phyloP scores from a whole-genome alignment of 2,113 vertebrate genomes.

The Puffinus mauretanicus region DNA sequence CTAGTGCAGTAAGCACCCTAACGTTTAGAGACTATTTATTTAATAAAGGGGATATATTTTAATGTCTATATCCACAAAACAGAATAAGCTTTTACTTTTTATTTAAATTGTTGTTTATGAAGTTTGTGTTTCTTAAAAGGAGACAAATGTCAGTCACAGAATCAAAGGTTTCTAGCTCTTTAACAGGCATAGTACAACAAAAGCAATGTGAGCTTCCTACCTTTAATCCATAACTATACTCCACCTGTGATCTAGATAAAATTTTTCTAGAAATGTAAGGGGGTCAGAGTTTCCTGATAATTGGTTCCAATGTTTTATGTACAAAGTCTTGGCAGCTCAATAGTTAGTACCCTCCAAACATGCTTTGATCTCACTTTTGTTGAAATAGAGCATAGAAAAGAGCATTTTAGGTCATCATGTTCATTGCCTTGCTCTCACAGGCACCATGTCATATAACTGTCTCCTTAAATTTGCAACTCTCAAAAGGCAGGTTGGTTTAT shows the following conservation, averaged over 20 bases:
- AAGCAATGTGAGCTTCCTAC: not conserved
- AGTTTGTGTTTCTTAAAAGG: not conserved
- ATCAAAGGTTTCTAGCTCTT: not conserved
- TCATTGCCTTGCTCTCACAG: not conserved
- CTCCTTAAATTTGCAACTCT: not conserved
- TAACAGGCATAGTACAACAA: not conserved
- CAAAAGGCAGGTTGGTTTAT: not conserved
- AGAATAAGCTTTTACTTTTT: not conserved
- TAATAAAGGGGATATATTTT: not conserved
- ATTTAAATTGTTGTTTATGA: not conserved
- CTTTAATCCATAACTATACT: not conserved
- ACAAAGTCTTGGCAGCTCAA: not conserved
- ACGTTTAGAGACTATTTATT: not conserved
- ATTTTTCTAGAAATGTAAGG: not conserved
- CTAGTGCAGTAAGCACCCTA: not conserved
- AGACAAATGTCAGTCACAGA: not conserved
- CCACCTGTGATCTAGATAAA: not conserved
- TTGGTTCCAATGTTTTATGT: not conserved
- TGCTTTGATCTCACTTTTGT: not conserved
- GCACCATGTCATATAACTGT: rapidly evolving
- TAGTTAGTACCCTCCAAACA: not conserved
- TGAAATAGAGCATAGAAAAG: not conserved
- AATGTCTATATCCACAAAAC: not conserved
- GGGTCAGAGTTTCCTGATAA: not conserved
- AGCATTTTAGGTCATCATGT: not conserved